Base-by-base conservation (phyloP, 2,888 invertebrate species). In the Drosophila histrio region DNA sequence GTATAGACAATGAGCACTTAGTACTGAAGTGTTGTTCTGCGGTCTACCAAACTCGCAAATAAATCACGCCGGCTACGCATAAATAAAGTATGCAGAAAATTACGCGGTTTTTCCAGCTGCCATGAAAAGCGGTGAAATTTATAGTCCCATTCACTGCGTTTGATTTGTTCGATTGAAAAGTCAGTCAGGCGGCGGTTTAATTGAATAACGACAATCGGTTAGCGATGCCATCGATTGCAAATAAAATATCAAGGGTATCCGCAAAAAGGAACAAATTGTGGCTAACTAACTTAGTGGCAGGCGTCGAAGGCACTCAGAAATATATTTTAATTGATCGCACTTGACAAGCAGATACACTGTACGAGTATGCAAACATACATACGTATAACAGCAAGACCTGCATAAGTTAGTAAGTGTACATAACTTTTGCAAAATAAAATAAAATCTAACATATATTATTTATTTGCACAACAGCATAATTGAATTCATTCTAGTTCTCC, bases 41-140 rank as follows among this genome's bases (percentile, higher is more conserved):
- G 79, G 83, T 75, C 61, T 49, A 52, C 71, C 61, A 67, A 67
- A 65, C 59, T 69, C 60, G 65, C 65, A 71, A 62, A 82, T 82
- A 85, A 82, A 85, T 82, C 86, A 85, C 83, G 65, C 65, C 56
- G 53, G 66, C 69, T 63, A 69, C 69, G 72, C 79, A 79, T 74
- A 81, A 81, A 84, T 81, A 85, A 77, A 84, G 71, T 50, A 57
- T 65, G 56, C 64, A 59, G 68, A 84, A 52, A 84, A 84, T 81
- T 81, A 62, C 71, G 71, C 71, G 85, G 85, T 71, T 66, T 72
- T 65, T 46, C 32, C 50, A 62, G 49, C 44, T 59, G 60, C 56
- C 36, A 64, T 67, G 38, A 57, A 49, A 57, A 56, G 43, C 13
- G 9, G 43, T 63, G 46, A 56, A 61, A 84, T 84, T 84, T 81